phyloP scores from a whole-genome alignment of 2,797 vertebrate species.

The Sebastes vulpes region DNA sequence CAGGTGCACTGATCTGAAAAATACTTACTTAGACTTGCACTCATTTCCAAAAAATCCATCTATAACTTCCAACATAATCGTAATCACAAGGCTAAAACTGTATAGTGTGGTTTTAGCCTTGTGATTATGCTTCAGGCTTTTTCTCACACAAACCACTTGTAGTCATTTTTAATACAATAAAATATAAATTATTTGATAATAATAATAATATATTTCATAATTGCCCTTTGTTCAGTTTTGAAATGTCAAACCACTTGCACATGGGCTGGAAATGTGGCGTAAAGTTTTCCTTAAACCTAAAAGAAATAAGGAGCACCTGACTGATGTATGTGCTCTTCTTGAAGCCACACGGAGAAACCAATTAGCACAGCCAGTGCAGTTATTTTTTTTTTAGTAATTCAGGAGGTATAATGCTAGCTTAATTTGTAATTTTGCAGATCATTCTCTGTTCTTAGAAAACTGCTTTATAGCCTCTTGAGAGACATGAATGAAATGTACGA shows the following conservation, averaged over 20 bases:
- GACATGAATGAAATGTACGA: constrained; percentile 37
- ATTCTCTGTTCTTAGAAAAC: constrained; percentile 41
- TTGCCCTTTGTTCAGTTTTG: background rate
- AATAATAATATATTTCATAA: background rate
- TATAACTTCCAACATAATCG: too few relatives aligned
- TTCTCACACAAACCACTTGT: background rate
- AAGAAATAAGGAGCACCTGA: background rate
- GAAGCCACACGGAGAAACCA: background rate
- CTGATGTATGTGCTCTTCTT: background rate
- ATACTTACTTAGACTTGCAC: background rate
- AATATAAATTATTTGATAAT: background rate
- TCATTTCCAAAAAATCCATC: background rate
- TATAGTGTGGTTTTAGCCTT: background rate
- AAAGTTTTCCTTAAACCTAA: background rate
- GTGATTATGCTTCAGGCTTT: background rate
- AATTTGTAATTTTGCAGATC: constrained; percentile 44
- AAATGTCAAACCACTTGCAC: background rate
- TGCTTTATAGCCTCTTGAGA: constrained; percentile 29
- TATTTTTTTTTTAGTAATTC: background rate
- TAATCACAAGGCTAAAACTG: background rate
- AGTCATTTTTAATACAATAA: background rate
- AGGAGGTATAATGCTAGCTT: background rate
- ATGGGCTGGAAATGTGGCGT: background rate
- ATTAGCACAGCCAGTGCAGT: background rate
- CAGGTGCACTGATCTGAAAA: background rate